Conservation (phyloP, 2,797 vertebrate species). For the Parauchenoglanis punctatus region DNA sequence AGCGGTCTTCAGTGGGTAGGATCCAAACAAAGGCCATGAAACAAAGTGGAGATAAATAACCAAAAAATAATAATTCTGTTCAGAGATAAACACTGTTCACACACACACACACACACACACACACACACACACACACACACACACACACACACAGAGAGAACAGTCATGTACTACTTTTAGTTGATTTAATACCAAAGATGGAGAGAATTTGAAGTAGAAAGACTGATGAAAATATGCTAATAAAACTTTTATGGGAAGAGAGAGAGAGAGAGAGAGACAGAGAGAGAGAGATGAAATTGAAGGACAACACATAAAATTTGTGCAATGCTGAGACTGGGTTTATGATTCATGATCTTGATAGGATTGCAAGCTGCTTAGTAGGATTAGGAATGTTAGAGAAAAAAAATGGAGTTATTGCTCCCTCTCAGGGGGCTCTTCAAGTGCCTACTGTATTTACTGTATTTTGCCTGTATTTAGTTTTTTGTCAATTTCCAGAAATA, state of each 20-base stretch:
- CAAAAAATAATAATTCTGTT: slow-evolving; percentile 4
- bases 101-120: too few species aligned
- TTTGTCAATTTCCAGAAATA: slow-evolving; percentile 72
- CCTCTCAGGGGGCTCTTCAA: slow-evolving; percentile 68
- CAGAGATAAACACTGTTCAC: not conserved
- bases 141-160: not conserved
- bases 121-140: not conserved
- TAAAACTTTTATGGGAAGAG: not conserved
- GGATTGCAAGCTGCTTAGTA: slow-evolving; percentile 86
- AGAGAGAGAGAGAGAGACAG: not conserved
- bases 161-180: not conserved
- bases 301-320: slow-evolving; percentile 65
- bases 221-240: not conserved
- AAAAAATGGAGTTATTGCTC: slow-evolving; percentile 72
- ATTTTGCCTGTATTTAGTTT: slow-evolving; percentile 60
- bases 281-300: slow-evolving; percentile 25
- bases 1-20: slow-evolving; percentile 12
- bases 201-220: not conserved
- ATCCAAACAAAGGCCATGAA: slow-evolving; percentile 9
- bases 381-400: slow-evolving; percentile 83
- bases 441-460: slow-evolving; percentile 55
- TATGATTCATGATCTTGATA: slow-evolving; percentile 85
- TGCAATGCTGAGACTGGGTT: slow-evolving; percentile 73
- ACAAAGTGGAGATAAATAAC: slow-evolving; percentile 13
- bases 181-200: not conserved